Conservation (phyloP, 2,888 invertebrate species). For the Xestia sexstrigata region DNA sequence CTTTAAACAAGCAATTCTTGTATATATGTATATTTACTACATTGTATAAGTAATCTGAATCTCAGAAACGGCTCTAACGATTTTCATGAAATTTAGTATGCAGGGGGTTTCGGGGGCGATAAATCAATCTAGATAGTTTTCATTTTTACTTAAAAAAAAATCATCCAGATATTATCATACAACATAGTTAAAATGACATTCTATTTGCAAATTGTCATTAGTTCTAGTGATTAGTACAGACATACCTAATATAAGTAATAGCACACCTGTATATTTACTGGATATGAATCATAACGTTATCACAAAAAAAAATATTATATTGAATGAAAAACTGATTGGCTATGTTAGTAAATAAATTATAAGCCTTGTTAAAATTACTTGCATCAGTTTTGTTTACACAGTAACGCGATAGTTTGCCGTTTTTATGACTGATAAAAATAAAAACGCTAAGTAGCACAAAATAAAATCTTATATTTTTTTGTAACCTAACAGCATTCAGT, state of each 20-base stretch:
- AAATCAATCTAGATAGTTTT: too few species aligned
- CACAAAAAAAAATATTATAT: background rate
- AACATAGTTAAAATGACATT: background rate
- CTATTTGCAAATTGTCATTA: conserved; percentile 26
- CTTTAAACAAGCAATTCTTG: too few species aligned
- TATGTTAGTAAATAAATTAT: background rate
- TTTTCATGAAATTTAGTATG: too few species aligned
- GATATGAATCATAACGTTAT: background rate
- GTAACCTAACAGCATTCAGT: background rate
- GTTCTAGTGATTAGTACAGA: background rate
- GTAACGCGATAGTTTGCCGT: background rate
- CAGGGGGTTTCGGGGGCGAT: too few species aligned
- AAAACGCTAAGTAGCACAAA: background rate
- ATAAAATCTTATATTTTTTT: background rate
- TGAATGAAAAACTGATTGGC: background rate
- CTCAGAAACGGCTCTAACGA: too few species aligned
- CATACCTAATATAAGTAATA: background rate
- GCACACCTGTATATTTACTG: background rate
- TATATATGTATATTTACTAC: too few species aligned
- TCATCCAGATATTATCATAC: too few species aligned
- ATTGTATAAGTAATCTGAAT: too few species aligned
- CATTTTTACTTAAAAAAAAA: too few species aligned
- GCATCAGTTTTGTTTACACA: conserved; percentile 21
- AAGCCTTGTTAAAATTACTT: background rate
- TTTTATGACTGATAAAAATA: conserved; percentile 7